Conservation (phyloP, 2,113 vertebrate genomes). For the Candoia aspera region DNA sequence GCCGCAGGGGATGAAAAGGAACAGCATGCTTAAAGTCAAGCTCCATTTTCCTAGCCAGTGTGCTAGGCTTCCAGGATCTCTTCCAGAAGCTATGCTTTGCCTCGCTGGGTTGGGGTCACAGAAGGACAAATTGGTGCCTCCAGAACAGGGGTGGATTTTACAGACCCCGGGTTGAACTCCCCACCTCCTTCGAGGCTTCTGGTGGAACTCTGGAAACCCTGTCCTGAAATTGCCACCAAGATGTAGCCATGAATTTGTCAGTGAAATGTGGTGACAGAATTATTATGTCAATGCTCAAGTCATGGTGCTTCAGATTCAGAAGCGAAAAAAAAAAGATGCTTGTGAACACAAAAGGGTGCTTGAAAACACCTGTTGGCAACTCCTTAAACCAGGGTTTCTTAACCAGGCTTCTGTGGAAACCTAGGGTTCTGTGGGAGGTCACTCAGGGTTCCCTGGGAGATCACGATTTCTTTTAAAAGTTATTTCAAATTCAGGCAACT, state of each 20-base stretch:
- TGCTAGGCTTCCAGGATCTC: neutral
- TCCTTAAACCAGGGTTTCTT: too few relatives aligned
- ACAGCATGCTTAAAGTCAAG: conserved; percentile 21
- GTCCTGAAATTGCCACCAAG: too few relatives aligned
- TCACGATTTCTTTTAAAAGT: too few relatives aligned
- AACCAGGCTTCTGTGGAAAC: too few relatives aligned
- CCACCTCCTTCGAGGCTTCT: too few relatives aligned
- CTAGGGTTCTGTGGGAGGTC: too few relatives aligned
- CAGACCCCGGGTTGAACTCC: too few relatives aligned
- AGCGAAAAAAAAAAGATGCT: neutral
- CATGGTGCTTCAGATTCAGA: neutral
- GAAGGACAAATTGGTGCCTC: neutral
- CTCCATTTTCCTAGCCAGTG: conserved; percentile 10
- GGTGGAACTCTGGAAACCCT: too few relatives aligned
- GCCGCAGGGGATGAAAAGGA: conserved; percentile 4
- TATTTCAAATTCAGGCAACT: too few relatives aligned
- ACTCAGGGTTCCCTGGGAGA: too few relatives aligned
- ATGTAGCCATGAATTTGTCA: too few relatives aligned
- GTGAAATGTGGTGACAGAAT: too few relatives aligned
- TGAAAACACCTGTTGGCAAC: neutral
- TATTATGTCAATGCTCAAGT: neutral
- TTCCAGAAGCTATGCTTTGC: neutral
- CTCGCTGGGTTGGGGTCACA: neutral
- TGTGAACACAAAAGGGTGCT: neutral
- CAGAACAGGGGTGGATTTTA: neutral